These are phyloP conservation scores for Drosophila helvetica DNA, from an alignment of 2,888 invertebrate genomes.

Conservation along the genomic window DNA sequence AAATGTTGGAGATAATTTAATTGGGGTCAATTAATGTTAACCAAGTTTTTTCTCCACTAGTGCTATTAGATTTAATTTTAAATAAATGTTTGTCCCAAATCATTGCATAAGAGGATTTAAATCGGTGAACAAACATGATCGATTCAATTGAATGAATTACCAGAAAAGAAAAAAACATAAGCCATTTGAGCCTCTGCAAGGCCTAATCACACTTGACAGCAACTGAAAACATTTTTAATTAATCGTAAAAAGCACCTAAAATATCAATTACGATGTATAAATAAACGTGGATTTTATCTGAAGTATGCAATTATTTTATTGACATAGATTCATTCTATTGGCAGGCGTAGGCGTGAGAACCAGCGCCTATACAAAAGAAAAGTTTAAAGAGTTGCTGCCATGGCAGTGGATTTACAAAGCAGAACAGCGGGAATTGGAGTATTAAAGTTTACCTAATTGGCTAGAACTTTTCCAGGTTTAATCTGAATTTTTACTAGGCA, in stretches of 20 bases:
- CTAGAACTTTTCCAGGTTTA: constrained; percentile 3
- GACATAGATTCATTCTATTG: not conserved
- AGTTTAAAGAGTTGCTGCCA: not conserved
- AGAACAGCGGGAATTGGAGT: too few relatives aligned
- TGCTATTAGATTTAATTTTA: not conserved
- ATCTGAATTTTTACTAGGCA: constrained; percentile 1
- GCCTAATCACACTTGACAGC: constrained; percentile 4
- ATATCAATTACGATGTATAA: constrained; percentile 4
- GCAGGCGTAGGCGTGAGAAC: not conserved
- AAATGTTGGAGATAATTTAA: not conserved
- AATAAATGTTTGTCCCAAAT: not conserved
- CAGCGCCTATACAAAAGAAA: not conserved
- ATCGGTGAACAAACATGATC: not conserved
- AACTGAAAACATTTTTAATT: constrained; percentile 1
- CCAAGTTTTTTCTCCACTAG: not conserved
- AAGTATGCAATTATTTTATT: constrained; percentile 7
- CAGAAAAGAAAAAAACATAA: not conserved
- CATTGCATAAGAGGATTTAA: not conserved
- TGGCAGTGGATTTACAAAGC: not conserved
- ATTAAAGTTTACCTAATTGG: constrained; percentile 17
- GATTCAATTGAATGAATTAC: not conserved
- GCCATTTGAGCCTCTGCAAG: not conserved
- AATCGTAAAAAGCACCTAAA: not conserved
- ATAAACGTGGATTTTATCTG: not conserved
- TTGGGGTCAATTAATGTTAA: not conserved